Conservation (phyloP, 2,113 vertebrate species). For the Penelope pileata region DNA sequence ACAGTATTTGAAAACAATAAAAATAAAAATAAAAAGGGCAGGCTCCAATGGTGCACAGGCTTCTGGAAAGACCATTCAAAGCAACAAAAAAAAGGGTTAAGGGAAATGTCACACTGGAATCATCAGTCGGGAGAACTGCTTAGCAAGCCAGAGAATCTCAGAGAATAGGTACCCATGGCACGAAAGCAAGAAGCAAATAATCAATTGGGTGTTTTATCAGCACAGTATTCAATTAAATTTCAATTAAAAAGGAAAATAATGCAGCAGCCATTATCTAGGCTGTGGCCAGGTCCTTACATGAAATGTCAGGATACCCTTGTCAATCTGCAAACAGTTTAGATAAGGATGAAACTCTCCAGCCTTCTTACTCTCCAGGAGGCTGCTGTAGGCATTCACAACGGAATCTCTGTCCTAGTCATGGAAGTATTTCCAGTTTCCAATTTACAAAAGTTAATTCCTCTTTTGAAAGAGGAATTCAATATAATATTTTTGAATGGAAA, state of each 20-base stretch:
- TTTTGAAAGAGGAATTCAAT: background rate
- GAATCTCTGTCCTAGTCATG: background rate
- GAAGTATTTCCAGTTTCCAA: background rate
- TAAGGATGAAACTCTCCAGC: conserved; percentile 1
- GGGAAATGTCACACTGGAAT: background rate
- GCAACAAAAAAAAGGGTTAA: background rate
- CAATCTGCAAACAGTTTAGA: background rate
- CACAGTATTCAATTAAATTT: conserved; percentile 55
- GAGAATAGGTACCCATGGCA: background rate
- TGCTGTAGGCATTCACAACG: background rate
- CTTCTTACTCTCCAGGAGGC: background rate
- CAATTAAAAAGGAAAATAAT: conserved; percentile 59
- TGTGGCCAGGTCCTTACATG: background rate
- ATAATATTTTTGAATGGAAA: background rate
- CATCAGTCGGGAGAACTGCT: background rate
- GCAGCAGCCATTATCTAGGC: conserved; percentile 21
- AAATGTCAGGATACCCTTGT: conserved; percentile 38
- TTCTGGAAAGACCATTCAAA: background rate
- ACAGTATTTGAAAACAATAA: background rate
- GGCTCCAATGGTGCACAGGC: background rate
- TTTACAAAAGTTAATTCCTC: background rate
- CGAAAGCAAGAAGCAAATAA: conserved; percentile 28
- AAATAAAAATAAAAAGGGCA: background rate
- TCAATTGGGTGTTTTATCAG: conserved; percentile 30
- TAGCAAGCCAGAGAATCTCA: background rate